A percentile compares a stretch with the other conserved stretches of the same genome.
phyloP scores from a whole-genome alignment of 2,113 vertebrate genomes.

The Solea solea region DNA sequence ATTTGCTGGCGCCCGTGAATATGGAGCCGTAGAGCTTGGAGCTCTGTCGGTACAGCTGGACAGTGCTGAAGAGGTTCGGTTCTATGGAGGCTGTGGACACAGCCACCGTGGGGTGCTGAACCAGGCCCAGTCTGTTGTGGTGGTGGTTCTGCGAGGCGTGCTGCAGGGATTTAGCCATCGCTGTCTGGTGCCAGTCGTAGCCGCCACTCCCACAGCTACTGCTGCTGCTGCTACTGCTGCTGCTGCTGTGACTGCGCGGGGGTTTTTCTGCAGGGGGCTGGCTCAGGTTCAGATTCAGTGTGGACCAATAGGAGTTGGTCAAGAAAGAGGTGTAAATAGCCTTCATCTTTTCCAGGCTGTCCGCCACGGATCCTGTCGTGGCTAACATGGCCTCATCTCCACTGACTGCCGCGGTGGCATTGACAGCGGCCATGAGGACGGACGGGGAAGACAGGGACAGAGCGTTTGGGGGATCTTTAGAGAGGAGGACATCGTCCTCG shows the following conservation, averaged over 20 bases:
- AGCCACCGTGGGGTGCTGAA: slow-evolving; percentile 62
- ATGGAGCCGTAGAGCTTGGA: slow-evolving; percentile 98
- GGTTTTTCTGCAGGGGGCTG: slow-evolving; percentile 88
- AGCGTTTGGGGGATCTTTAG: slow-evolving; percentile 86
- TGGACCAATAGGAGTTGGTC: slow-evolving; percentile 99
- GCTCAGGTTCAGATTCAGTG: slow-evolving; percentile 91
- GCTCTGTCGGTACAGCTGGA: slow-evolving; percentile 97
- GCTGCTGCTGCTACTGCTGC: slow-evolving; percentile 94
- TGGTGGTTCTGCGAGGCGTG: slow-evolving; percentile 92
- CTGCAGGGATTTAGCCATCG: slow-evolving; percentile 95
- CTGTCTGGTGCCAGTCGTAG: slow-evolving; percentile 99
- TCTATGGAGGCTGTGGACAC: slow-evolving; percentile 72
- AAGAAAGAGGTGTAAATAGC: slow-evolving; percentile 98
- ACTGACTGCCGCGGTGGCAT: slow-evolving; percentile 44
- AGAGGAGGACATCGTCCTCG: slow-evolving; percentile 88
- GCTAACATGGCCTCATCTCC: slow-evolving; percentile 83
- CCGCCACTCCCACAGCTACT: slow-evolving; percentile 95
- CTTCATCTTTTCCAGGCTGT: slow-evolving; percentile 99
- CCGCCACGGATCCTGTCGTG: slow-evolving; percentile 80
- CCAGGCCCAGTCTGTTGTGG: slow-evolving; percentile 62
- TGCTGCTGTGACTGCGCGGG: slow-evolving; percentile 89
- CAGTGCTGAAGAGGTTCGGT: slow-evolving; percentile 97
- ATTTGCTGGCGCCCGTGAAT: slow-evolving; percentile 99
- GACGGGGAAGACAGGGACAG: slow-evolving; percentile 68
- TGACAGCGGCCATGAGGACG: slow-evolving; percentile 61